Conservation (phyloP, 2,888 invertebrate species). For the Capitulum mitella region DNA sequence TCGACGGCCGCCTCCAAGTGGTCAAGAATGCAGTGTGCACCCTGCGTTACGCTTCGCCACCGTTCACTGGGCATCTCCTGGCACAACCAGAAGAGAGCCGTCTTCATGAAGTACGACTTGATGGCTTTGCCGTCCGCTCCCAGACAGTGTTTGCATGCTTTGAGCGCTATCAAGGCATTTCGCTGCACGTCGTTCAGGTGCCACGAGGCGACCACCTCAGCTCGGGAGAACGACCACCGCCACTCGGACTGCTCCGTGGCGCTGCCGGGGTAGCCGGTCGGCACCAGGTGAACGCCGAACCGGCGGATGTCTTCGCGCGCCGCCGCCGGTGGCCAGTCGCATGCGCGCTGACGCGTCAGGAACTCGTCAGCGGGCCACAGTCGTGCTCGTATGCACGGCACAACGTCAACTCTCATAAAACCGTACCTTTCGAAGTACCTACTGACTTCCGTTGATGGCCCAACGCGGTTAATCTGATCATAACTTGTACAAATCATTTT, state of each 20-base stretch:
- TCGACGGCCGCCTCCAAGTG: not conserved
- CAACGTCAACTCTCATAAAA: not conserved
- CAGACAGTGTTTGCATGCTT: not conserved
- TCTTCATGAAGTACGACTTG: conserved; percentile 15
- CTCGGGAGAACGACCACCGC: not conserved
- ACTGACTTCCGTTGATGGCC: not conserved
- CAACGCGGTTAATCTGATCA: not conserved
- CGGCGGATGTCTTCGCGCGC: not conserved
- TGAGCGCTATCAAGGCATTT: not conserved
- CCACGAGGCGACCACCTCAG: not conserved
- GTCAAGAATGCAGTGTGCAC: not conserved
- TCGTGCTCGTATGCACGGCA: not conserved
- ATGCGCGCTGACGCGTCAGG: not conserved
- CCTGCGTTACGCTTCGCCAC: not conserved
- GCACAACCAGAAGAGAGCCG: not conserved
- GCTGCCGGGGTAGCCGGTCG: not conserved
- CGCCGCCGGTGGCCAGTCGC: not conserved
- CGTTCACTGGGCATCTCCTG: not conserved
- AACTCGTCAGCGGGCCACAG: not conserved
- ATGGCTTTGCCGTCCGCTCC: not conserved
- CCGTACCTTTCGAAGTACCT: not conserved
- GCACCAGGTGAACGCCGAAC: not conserved
- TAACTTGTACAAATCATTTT: too few species aligned
- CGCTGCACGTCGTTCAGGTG: not conserved
- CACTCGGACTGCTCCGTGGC: not conserved